Evolutionary conservation across 2,113 vertebrate genomes (phyloP).

Genomic region (Erythrocercus mccallii): DNA sequence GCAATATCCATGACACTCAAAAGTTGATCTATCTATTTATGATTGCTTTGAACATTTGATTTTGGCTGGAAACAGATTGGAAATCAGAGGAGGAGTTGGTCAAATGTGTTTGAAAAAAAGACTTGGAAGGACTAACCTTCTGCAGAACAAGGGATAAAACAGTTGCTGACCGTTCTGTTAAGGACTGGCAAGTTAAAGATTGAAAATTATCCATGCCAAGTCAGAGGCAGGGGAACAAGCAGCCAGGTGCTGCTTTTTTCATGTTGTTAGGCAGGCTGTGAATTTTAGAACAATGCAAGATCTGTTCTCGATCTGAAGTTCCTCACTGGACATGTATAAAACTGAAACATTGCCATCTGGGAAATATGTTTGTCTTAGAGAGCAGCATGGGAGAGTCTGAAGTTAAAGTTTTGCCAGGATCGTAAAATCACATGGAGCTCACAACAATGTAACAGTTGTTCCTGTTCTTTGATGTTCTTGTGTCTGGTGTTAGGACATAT

Average conservation of each 20-base stretch:
- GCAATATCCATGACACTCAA: background rate
- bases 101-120: background rate
- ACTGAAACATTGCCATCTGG: background rate
- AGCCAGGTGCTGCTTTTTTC: background rate
- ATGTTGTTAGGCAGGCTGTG: background rate
- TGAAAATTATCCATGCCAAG: background rate
- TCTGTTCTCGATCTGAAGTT: background rate
- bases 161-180: background rate
- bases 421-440: background rate
- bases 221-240: background rate
- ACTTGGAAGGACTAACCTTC: background rate
- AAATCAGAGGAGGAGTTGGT: background rate
- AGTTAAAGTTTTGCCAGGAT: background rate
- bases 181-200: background rate
- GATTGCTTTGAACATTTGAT: background rate
- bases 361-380: background rate
- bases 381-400: background rate
- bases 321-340: background rate
- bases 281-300: background rate
- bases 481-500: background rate
- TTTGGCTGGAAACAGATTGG: background rate
- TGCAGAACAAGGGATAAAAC: background rate
- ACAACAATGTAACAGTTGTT: background rate
- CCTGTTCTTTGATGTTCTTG: background rate
- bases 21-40: background rate